These are phyloP conservation scores for Entomobrya proxima DNA, from an alignment of 2,888 invertebrate genomes.

Conservation along the genomic window DNA sequence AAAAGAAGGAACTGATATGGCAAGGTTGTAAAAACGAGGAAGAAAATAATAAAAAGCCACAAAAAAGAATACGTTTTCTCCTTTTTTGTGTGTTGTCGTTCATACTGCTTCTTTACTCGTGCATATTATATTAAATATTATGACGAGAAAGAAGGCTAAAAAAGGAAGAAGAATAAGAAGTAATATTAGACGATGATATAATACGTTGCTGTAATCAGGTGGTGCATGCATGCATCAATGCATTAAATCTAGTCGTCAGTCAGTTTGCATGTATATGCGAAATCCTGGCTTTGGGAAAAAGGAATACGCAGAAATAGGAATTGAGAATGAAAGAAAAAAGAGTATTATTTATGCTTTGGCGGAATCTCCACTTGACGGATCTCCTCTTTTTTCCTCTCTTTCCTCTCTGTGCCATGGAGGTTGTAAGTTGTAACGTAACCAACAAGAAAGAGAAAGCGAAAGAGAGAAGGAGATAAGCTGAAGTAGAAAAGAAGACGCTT, in stretches of 20 bases:
- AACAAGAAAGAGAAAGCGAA: not conserved
- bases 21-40: too few relatives aligned
- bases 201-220: conserved; percentile 11
- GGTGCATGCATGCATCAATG: conserved; percentile 17
- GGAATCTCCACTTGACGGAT: conserved; percentile 35
- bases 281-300: not conserved
- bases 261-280: not conserved
- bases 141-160: too few relatives aligned
- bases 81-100: not conserved
- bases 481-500: not conserved
- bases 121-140: conserved; percentile 24
- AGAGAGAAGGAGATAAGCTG: conserved; percentile 3
- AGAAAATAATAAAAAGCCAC: not conserved
- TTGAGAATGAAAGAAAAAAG: not conserved
- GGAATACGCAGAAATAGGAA: not conserved
- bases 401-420: too few relatives aligned
- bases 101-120: not conserved
- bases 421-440: too few relatives aligned
- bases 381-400: not conserved
- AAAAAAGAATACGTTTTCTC: not conserved
- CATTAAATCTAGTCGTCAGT: not conserved
- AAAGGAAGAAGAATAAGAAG: too few relatives aligned
- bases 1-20: not conserved
- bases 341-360: conserved; percentile 28
- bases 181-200: not conserved